Percentiles rank a stretch among this genome's conserved stretches.
These are phyloP conservation scores for Podarcis siculus DNA, from an alignment of 2,797 vertebrate species.

Conservation along the genomic window DNA sequence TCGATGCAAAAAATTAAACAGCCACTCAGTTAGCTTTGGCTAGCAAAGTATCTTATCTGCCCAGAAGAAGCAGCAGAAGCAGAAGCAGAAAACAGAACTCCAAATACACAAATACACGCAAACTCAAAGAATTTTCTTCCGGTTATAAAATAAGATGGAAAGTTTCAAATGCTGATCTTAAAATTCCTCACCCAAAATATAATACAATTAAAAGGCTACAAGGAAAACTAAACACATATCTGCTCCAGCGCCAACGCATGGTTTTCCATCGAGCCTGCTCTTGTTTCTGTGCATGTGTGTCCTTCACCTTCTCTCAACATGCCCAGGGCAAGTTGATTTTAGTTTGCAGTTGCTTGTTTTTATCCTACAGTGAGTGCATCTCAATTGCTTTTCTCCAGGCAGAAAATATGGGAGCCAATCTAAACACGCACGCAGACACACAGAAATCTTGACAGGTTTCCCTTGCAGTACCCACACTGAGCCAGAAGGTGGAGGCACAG, in stretches of 20 bases:
- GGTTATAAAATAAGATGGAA: not conserved
- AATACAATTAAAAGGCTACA: not conserved
- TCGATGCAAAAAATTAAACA: not conserved
- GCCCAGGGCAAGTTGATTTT: constrained; percentile 39
- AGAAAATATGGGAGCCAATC: constrained; percentile 31
- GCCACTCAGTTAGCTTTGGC: not conserved
- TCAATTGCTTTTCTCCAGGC: constrained; percentile 14
- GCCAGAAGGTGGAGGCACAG: constrained; percentile 82
- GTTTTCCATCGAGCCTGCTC: not conserved
- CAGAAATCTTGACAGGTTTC: not conserved
- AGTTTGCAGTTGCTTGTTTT: not conserved
- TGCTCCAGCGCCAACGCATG: not conserved
- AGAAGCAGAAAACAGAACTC: not conserved
- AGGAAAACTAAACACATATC: not conserved
- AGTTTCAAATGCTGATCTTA: not conserved
- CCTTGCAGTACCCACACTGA: constrained; percentile 37
- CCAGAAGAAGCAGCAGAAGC: not conserved
- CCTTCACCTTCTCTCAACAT: constrained; percentile 31
- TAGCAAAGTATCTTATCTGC: not conserved
- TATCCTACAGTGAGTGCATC: not conserved
- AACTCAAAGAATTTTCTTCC: not conserved
- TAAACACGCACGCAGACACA: not conserved
- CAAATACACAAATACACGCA: not conserved
- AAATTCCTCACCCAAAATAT: not conserved
- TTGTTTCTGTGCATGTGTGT: not conserved